These are phyloP conservation scores for Flabesymbios commensalis DNA, from an alignment of 2,888 invertebrate species.

Conservation along the genomic window DNA sequence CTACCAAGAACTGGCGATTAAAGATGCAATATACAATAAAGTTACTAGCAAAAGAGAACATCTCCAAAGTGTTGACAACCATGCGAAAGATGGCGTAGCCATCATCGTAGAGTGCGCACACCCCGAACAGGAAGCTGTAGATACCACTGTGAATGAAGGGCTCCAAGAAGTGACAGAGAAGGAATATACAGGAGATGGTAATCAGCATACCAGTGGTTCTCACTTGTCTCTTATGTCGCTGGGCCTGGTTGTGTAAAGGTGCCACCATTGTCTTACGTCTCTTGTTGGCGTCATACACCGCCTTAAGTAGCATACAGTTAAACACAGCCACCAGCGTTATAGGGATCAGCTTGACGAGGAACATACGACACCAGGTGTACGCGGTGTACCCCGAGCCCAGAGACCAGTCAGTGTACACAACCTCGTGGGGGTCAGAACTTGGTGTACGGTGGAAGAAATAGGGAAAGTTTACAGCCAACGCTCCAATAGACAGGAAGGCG, in stretches of 20 bases:
- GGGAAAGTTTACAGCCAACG: constrained; percentile 14
- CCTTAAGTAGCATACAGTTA: constrained; percentile 8
- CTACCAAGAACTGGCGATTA: constrained; percentile 9
- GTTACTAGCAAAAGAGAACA: constrained; percentile 15
- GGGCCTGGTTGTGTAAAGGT: neutral
- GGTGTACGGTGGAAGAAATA: constrained; percentile 7
- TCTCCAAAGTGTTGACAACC: constrained; percentile 13
- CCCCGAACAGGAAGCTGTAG: constrained; percentile 12
- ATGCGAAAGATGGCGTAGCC: neutral
- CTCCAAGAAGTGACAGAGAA: constrained; percentile 15
- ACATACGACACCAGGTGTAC: constrained; percentile 11
- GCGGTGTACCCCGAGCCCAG: neutral
- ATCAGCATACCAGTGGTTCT: constrained; percentile 18
- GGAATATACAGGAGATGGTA: constrained; percentile 8
- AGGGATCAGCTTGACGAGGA: constrained; percentile 12
- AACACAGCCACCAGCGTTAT: constrained; percentile 7
- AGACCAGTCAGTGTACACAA: neutral
- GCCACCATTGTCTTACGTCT: neutral
- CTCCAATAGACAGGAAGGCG: neutral
- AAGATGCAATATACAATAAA: constrained; percentile 20
- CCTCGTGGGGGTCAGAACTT: neutral
- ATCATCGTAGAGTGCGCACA: constrained; percentile 6
- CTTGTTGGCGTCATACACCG: neutral
- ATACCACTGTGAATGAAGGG: constrained; percentile 12
- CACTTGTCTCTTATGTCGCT: neutral